Conservation (phyloP, 64 coral and sea anemone genomes). For the Montipora efflorescens region DNA sequence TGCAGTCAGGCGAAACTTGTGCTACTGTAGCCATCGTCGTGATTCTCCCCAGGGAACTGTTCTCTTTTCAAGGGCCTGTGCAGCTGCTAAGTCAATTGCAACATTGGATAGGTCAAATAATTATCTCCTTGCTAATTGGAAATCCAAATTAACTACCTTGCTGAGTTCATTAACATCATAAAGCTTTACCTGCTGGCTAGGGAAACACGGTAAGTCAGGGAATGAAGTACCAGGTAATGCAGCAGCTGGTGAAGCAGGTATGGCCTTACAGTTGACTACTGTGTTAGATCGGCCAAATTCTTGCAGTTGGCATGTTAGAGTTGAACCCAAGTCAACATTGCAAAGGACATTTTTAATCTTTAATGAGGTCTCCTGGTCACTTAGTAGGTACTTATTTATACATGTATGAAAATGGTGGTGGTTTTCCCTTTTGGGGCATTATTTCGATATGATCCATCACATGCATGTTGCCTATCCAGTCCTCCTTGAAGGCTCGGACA, state of each 20-base stretch:
- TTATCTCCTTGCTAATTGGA: constrained; percentile 7
- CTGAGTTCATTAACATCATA: neutral
- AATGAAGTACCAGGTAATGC: neutral
- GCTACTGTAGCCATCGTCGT: constrained; percentile 34
- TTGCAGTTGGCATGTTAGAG: neutral
- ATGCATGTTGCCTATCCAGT: neutral
- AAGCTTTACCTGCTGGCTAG: neutral
- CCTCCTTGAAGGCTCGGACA: neutral
- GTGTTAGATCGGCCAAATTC: neutral
- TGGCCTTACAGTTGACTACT: neutral
- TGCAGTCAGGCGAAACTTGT: constrained; percentile 9
- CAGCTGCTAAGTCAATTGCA: constrained; percentile 24
- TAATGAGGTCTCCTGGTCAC: neutral
- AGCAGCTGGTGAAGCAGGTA: neutral
- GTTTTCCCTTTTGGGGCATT: neutral
- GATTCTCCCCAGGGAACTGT: constrained; percentile 19
- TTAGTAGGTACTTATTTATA: neutral
- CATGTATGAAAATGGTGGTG: neutral
- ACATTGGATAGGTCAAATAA: constrained; percentile 16
- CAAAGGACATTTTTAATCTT: neutral
- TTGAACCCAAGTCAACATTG: neutral
- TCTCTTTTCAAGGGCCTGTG: neutral
- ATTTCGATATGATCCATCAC: neutral
- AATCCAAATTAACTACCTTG: neutral
- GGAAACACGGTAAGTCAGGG: neutral